A percentile compares a stretch with the other conserved stretches of the same genome.
Evolutionary conservation across 1,140 invertebrate species (phyloP).

Genomic region (Leptinotarsa lineolata): DNA sequence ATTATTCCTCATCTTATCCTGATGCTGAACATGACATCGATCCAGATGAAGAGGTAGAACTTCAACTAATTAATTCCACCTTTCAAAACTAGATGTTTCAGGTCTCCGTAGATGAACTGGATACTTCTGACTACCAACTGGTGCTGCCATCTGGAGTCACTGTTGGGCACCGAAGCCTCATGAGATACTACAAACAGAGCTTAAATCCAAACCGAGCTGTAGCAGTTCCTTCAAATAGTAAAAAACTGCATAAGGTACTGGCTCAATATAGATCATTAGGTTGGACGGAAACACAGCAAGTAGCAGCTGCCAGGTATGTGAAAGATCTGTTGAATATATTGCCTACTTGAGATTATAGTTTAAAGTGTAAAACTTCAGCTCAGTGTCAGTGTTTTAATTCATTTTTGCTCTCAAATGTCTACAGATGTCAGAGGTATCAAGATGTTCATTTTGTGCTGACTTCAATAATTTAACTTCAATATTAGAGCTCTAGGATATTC

Average conservation of each 20-base stretch:
- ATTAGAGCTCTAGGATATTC: too few relatives aligned
- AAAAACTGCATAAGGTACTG: constrained; percentile 72
- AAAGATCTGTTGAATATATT: constrained; percentile 10
- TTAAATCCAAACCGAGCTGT: constrained; percentile 66
- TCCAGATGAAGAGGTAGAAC: constrained; percentile 66
- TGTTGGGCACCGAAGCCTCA: constrained; percentile 88
- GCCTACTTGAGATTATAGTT: not conserved
- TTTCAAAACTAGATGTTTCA: constrained; percentile 24
- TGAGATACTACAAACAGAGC: constrained; percentile 81
- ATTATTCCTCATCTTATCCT: constrained; percentile 85
- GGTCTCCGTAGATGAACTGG: constrained; percentile 65
- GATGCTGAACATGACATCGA: constrained; percentile 66
- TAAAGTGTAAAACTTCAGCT: too few relatives aligned
- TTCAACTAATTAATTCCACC: not conserved
- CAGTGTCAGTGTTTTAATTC: too few relatives aligned
- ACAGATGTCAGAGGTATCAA: too few relatives aligned
- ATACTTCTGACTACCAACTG: constrained; percentile 79
- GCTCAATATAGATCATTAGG: constrained; percentile 84
- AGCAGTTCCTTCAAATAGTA: constrained; percentile 56
- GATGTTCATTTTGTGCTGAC: too few relatives aligned
- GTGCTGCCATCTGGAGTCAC: constrained; percentile 85
- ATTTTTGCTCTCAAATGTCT: too few relatives aligned
- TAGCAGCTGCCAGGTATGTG: constrained; percentile 62
- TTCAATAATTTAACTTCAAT: too few relatives aligned
- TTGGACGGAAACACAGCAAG: constrained; percentile 76